Percentiles rank a stretch among this genome's conserved stretches.
Conservation (phyloP, 2,113 vertebrate species). For the Sialia sialis region DNA sequence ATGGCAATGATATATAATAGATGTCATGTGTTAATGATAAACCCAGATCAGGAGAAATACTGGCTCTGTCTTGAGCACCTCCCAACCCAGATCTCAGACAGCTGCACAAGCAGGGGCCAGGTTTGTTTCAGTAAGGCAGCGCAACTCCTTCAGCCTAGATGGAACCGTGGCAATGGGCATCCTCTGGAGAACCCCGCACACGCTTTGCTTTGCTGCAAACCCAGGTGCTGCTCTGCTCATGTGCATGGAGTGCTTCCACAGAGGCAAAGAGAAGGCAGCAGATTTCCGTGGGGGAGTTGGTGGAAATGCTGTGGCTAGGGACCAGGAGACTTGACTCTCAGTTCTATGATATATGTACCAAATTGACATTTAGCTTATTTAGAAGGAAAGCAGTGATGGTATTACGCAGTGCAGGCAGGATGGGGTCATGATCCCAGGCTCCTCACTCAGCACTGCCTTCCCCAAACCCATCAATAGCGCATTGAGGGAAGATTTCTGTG, state of each 20-base stretch:
- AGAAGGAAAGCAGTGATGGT: background rate
- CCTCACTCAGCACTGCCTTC: background rate
- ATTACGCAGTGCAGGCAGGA: background rate
- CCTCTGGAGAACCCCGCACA: background rate
- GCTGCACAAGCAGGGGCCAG: background rate
- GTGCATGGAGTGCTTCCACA: background rate
- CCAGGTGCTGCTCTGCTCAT: background rate
- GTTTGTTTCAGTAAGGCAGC: background rate
- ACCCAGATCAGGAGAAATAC: background rate
- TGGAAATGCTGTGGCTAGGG: background rate
- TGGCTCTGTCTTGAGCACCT: background rate
- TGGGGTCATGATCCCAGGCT: background rate
- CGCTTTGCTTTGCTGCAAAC: background rate
- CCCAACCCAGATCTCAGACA: background rate
- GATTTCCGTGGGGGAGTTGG: background rate
- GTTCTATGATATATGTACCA: background rate
- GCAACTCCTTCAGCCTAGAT: background rate
- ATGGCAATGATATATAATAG: constrained; percentile 11
- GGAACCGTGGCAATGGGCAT: background rate
- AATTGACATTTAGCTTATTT: background rate
- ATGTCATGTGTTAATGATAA: constrained; percentile 18
- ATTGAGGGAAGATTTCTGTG: background rate
- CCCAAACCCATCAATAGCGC: background rate
- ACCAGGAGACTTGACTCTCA: background rate
- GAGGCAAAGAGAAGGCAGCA: background rate